phyloP scores from a whole-genome alignment of 2,113 vertebrate species.

The Bos javanicus region DNA sequence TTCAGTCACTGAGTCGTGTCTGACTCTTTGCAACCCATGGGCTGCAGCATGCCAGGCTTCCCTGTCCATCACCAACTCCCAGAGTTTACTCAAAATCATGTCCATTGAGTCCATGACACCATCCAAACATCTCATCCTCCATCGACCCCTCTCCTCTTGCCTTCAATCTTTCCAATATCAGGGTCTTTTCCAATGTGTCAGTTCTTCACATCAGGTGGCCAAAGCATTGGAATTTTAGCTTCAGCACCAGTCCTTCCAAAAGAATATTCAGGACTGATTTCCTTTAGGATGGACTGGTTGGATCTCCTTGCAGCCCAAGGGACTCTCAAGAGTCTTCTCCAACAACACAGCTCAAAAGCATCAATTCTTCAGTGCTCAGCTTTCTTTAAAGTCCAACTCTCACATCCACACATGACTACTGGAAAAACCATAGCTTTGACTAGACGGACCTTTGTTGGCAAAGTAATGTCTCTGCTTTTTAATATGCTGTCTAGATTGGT shows the following conservation, averaged over 20 bases:
- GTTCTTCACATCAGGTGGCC: background rate
- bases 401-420: background rate
- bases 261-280: background rate
- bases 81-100: background rate
- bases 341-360: background rate
- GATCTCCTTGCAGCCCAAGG: background rate
- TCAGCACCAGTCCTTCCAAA: background rate
- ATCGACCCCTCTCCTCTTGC: fast-evolving
- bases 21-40: background rate
- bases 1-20: background rate
- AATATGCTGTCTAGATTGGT: background rate
- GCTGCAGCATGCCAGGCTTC: background rate
- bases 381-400: background rate
- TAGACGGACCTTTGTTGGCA: background rate
- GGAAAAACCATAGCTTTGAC: background rate
- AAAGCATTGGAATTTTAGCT: background rate
- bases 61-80: background rate
- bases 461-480: background rate
- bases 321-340: background rate
- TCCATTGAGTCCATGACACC: background rate
- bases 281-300: background rate
- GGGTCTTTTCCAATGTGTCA: background rate
- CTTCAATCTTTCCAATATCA: background rate
- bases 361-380: background rate
- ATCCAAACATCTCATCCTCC: background rate